Evolutionary conservation across 2,888 invertebrate species (phyloP), one percentile per base, ranked within the genome.

Genomic region (Synergus umbraculus): DNA sequence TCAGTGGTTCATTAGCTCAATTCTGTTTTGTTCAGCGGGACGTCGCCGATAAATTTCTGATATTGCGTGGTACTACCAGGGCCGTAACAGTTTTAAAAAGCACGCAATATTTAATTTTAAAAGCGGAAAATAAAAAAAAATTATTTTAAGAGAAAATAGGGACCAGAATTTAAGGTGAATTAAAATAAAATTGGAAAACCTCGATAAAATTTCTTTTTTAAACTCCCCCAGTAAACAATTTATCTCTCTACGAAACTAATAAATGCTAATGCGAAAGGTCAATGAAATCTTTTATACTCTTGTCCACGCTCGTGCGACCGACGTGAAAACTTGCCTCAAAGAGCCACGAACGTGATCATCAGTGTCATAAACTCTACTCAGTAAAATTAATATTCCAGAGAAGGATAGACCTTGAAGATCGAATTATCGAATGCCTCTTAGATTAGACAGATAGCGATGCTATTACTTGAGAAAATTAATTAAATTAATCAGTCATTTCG

Each of bases 221-320:
- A 5, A 37, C 22, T 54, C 15, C 10, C 15, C 5, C 18, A 73
- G 22, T 22, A 37, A 73, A 73, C 46, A 73, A 37, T 54, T 67
- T 73, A n/a, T 49, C 9, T 66, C 49, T 22, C 10, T 15, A 49
- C n/a, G 49, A 73, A 49, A 49, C 69, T 54, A 73, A 73, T 67
- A 22, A 66, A 22, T 67, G 46, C 46, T 67, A 18, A 67, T 43
- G 44, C 18, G 29, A 29, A n/a, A 49, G 69, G 69, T 73, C 37
- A 73, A 73, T 54, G 69, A 73, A 73, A 73, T 73, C 29, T 73
- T 73, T 73, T 73, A 49, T 73, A 49, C 49, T 73, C 69, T 54
- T 49, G 13, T 37, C 15, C 46, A n/a, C 69, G 46, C 15, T 73
- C 29, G 15, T 69, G n/a, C 15, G 49, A 73, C 29, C 1, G 29